Conservation (phyloP, 1,140 invertebrate species). For the Wasmannia auropunctata region DNA sequence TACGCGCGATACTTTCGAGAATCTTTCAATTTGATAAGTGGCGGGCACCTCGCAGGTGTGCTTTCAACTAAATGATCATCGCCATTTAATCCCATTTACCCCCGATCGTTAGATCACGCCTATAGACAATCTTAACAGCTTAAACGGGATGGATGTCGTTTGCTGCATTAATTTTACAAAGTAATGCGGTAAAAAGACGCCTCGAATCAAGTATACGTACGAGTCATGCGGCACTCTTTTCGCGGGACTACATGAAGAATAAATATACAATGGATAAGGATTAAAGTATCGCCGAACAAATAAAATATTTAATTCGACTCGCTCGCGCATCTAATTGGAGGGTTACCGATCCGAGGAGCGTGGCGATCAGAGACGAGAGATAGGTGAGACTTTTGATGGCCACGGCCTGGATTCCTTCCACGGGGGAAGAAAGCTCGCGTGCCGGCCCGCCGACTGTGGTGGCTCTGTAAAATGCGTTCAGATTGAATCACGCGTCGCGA, state of each 20-base stretch:
- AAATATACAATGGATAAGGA: not conserved
- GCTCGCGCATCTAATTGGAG: not conserved
- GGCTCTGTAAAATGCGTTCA: slow-evolving; percentile 75
- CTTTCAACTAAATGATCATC: slow-evolving; percentile 45
- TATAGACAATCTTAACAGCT: slow-evolving; percentile 30
- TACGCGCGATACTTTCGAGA: not conserved
- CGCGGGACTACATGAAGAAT: not conserved
- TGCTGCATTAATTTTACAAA: slow-evolving; percentile 2
- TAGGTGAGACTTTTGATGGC: slow-evolving; percentile 9
- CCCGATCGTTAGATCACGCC: slow-evolving; percentile 43
- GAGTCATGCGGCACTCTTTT: not conserved
- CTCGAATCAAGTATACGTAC: not conserved
- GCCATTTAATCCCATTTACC: slow-evolving; percentile 48
- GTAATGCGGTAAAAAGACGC: not conserved
- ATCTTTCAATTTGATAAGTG: slow-evolving; percentile 40
- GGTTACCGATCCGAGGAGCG: not conserved
- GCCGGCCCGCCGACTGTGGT: slow-evolving; percentile 65
- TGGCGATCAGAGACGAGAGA: not conserved
- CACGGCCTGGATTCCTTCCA: slow-evolving; percentile 46
- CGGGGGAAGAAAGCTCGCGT: slow-evolving; percentile 72
- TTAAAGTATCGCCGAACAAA: not conserved
- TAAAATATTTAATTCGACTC: slow-evolving; percentile 4
- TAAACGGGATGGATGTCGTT: not conserved
- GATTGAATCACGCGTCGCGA: slow-evolving; percentile 76
- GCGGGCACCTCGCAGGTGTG: slow-evolving; percentile 6